phyloP scores from a whole-genome alignment of 2,113 vertebrate genomes.

The Tor tambroides region DNA sequence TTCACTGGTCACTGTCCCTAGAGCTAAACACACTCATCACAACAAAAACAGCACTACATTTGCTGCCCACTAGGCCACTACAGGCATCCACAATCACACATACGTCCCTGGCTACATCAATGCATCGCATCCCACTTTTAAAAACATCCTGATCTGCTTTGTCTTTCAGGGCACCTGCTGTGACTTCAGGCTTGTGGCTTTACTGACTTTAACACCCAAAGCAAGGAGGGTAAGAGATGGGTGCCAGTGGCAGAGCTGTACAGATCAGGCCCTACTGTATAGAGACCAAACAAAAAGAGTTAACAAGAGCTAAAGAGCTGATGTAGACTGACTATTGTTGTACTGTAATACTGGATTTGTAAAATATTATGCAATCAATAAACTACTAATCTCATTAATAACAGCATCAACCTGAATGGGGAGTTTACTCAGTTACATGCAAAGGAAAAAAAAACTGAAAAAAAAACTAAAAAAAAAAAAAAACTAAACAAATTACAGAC shows the following conservation, averaged over 20 bases:
- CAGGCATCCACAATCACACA: slow-evolving; percentile 18
- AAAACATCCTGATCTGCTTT: slow-evolving; percentile 35
- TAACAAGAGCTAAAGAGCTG: background rate
- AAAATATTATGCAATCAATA: background rate
- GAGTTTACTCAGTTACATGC: no score
- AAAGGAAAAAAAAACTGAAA: rapidly evolving
- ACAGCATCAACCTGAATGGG: no score
- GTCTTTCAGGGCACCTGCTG: slow-evolving; percentile 5
- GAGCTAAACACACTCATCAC: slow-evolving; percentile 38
- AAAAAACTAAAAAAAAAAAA: background rate
- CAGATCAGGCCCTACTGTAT: background rate
- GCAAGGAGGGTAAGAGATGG: background rate
- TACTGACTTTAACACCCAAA: slow-evolving; percentile 25
- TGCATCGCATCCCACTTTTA: slow-evolving; percentile 36
- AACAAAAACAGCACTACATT: slow-evolving; percentile 39
- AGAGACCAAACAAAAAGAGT: background rate
- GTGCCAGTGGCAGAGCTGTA: no score
- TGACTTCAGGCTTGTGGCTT: background rate
- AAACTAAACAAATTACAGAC: background rate
- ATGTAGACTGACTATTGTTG: background rate
- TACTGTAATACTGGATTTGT: background rate
- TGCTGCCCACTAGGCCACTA: slow-evolving; percentile 11
- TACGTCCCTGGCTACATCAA: background rate
- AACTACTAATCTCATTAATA: background rate
- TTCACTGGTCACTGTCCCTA: slow-evolving; percentile 18